A percentile compares a stretch with the other conserved stretches of the same genome.
Evolutionary conservation across 2,113 vertebrate genomes (phyloP).

Genomic region (Xiphophorus hellerii): DNA sequence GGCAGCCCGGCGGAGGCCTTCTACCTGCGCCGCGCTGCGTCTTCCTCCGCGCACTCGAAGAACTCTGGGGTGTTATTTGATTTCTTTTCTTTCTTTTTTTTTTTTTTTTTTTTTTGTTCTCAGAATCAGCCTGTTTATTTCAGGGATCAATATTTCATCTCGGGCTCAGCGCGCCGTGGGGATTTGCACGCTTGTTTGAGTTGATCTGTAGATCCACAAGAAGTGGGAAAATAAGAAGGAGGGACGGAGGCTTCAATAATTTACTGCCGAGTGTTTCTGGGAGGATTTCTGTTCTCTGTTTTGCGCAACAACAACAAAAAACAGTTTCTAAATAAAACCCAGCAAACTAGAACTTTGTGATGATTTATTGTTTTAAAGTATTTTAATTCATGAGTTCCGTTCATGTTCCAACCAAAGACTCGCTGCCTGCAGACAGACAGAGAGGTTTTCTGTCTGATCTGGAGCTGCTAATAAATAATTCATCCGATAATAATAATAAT

Average conservation of each 20-base stretch:
- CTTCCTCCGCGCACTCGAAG: conserved; percentile 1
- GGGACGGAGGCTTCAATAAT: neutral
- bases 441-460: neutral
- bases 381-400: too few relatives aligned
- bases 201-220: conserved; percentile 41
- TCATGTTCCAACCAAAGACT: too few relatives aligned
- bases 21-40: neutral
- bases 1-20: neutral
- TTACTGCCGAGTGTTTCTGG: neutral
- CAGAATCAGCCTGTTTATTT: conserved; percentile 39
- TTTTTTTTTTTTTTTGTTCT: too few relatives aligned
- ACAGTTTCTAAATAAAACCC: neutral
- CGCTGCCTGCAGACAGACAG: too few relatives aligned
- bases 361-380: too few relatives aligned
- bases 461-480: neutral
- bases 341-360: neutral
- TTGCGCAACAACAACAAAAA: neutral
- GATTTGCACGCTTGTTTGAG: conserved; percentile 52
- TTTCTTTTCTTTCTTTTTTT: too few relatives aligned
- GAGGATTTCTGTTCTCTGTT: neutral
- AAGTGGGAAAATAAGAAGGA: conserved; percentile 51
- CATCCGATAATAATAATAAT: too few relatives aligned
- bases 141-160: conserved; percentile 63
- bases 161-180: neutral
- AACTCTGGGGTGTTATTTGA: too few relatives aligned